Evolutionary conservation across 2,113 vertebrate species (phyloP).

Genomic region (Smithornis capensis): DNA sequence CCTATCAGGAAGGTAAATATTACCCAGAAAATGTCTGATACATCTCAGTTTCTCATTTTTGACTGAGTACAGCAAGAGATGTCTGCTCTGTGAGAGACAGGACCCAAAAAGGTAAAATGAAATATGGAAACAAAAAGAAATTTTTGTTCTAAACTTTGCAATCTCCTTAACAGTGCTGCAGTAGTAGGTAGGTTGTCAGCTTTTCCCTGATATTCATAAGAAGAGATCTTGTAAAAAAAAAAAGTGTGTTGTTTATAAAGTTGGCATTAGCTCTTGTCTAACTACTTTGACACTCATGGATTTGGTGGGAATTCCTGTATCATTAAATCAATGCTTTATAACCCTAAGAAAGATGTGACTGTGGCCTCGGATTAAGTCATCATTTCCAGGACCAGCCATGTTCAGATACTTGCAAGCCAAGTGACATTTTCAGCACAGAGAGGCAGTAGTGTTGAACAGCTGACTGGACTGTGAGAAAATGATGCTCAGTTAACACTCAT

Average conservation of each 20-base stretch:
- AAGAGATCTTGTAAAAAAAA: background rate
- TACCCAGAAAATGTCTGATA: background rate
- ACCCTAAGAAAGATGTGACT: background rate
- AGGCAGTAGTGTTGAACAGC: background rate
- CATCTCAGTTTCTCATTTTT: background rate
- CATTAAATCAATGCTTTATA: background rate
- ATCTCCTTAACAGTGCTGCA: background rate
- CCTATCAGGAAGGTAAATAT: background rate
- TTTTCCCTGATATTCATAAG: background rate
- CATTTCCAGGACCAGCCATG: background rate
- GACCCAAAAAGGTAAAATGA: background rate
- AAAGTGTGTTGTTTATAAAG: background rate
- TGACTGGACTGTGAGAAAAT: background rate
- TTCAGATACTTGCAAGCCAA: background rate
- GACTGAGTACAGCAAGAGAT: background rate
- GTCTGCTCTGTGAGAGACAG: background rate
- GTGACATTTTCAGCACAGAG: background rate
- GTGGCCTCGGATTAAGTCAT: background rate
- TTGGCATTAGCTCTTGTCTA: background rate
- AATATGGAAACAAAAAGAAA: background rate
- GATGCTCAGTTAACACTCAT: background rate
- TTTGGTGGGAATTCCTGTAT: background rate
- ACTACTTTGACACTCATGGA: accelerated
- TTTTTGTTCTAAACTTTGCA: background rate
- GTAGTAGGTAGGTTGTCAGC: background rate